Percentiles rank a stretch among this genome's conserved stretches.
phyloP scores from a whole-genome alignment of 2,113 vertebrate genomes.

The Corynorhinus townsendii region DNA sequence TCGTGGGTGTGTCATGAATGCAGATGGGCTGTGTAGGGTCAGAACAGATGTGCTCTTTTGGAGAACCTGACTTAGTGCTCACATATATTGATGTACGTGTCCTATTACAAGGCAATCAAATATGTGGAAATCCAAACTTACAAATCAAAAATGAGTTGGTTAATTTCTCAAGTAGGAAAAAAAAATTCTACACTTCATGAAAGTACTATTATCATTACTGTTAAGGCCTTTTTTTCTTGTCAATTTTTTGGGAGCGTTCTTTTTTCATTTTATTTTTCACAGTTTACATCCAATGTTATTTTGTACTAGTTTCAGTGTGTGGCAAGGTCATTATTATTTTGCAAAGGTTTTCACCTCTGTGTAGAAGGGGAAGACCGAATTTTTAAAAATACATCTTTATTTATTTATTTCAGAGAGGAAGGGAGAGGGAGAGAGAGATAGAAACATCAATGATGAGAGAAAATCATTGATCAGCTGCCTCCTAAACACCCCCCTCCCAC shows the following conservation, averaged over 20 bases:
- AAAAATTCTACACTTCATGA: background rate
- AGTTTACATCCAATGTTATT: background rate
- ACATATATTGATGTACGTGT: background rate
- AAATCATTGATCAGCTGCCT: too few species aligned
- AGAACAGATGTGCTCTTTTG: rapidly evolving
- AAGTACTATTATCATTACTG: background rate
- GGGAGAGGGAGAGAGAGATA: too few species aligned
- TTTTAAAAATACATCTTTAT: too few species aligned
- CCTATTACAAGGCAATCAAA: background rate
- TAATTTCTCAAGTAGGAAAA: background rate
- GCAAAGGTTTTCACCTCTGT: background rate
- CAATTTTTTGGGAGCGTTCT: background rate
- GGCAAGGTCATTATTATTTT: background rate
- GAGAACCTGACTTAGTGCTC: background rate
- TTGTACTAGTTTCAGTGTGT: background rate
- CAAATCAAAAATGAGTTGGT: background rate
- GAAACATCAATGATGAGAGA: too few species aligned
- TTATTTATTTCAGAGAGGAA: too few species aligned
- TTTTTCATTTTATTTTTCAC: background rate
- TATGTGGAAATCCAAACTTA: background rate
- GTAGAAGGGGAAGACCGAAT: background rate
- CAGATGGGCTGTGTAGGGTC: background rate
- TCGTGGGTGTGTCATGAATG: rapidly evolving
- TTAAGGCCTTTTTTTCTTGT: background rate
- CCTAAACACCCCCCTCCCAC: too few species aligned